These are phyloP conservation scores for Drosophila buzzatii DNA, from an alignment of 2,888 invertebrate species.

Conservation along the genomic window DNA sequence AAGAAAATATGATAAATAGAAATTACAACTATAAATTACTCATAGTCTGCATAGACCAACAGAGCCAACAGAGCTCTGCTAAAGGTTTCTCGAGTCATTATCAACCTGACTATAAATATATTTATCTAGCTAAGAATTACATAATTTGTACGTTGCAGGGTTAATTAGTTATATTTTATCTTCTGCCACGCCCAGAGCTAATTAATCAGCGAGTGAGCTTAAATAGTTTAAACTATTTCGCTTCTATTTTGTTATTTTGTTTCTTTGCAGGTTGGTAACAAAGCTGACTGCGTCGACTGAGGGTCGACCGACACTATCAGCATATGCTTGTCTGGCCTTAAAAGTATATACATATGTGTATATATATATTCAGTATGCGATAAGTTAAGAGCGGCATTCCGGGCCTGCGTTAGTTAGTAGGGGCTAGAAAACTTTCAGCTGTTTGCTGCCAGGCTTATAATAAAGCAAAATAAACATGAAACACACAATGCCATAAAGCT, in stretches of 20 bases:
- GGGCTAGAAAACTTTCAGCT: slow-evolving; percentile 53
- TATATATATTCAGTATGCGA: slow-evolving; percentile 51
- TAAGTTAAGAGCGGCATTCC: slow-evolving; percentile 54
- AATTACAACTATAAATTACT: neutral
- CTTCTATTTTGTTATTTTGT: neutral
- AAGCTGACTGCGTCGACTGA: slow-evolving; percentile 55
- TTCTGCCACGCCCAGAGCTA: slow-evolving; percentile 3
- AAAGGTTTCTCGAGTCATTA: neutral
- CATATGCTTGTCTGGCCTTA: slow-evolving; percentile 10
- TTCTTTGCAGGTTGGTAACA: slow-evolving; percentile 36
- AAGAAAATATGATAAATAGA: neutral
- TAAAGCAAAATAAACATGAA: slow-evolving; percentile 20
- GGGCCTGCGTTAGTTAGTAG: slow-evolving; percentile 5
- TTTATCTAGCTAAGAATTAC: neutral
- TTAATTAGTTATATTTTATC: slow-evolving; percentile 1
- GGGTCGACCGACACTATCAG: slow-evolving; percentile 40
- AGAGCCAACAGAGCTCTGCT: neutral
- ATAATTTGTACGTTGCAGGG: neutral
- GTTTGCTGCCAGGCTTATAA: slow-evolving; percentile 24
- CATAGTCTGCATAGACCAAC: neutral
- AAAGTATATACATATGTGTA: neutral
- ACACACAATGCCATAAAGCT: slow-evolving; percentile 54
- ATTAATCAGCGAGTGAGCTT: slow-evolving; percentile 26
- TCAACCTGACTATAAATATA: neutral
- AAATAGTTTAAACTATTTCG: slow-evolving; percentile 28